Base-by-base conservation (phyloP, 2,888 invertebrate species). In the Scaptomyza tumidula region DNA sequence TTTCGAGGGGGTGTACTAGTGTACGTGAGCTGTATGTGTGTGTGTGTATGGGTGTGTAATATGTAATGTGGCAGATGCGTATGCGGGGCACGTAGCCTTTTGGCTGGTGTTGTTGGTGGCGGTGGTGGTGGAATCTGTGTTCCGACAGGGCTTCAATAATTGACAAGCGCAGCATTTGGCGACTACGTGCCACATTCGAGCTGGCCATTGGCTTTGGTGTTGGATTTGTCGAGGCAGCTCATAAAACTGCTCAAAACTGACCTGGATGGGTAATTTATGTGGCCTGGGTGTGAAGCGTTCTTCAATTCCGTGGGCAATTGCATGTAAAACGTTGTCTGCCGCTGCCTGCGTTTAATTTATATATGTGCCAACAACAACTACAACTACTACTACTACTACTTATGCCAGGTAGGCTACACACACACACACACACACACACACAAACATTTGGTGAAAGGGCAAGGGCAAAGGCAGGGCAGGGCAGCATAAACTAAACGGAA, bases 341-440 rank as follows among this genome's bases (percentile, higher is more conserved):
- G 75, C 67, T 75, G 82, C 78, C 81, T 81, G 85, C 79, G 78
- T 85, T 82, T 82, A 85, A 82, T 82, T 85, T 82, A 82, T 82
- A 67, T 85, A 68, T 82, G 74, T 2, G n/a, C 72, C 79, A 81
- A 57, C 63, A 73, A 60, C 37, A 13, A 35, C 35, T 13, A 37
- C n/a, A 37, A 37, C 37, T 37, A 37, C 37, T 41, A 16, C 39
- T 14, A 10, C 71, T 63, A 58, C 37, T 37, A 37, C 10, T n/a
- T n/a, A n/a, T 73, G 63, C 60, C 84, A 80, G 80, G 80, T 77
- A 82, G 69, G 52, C 60, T 61, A 19, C 19, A 19, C 33, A 35
- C 33, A 35, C 33, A 43, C 35, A 39, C 7, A 60, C n/a, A 33
- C 9, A 39, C 14, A 35, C 33, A 35, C 33, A 43, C 35, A 31